Evolutionary conservation across 2,797 vertebrate genomes (phyloP), one percentile per base, ranked within the genome.

Genomic region (Chromobotia macracanthus): DNA sequence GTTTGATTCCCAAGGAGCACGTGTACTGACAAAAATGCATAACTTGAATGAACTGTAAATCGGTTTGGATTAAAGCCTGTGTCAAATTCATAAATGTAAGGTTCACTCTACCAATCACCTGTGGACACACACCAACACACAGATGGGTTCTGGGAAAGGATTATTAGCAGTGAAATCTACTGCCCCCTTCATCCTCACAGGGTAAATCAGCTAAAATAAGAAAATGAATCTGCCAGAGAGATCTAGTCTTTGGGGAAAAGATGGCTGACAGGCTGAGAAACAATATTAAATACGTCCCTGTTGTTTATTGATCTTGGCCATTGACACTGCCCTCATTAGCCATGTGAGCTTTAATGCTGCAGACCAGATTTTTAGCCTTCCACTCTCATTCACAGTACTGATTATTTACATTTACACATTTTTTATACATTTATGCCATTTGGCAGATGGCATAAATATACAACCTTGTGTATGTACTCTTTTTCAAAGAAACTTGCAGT

Each of bases 211-310:
- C 11, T 31, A 9, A 65, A 72, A 75, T 82, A 78, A 77, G 65
- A 71, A 71, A 81, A 69, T 80, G 82, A 72, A 61, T 77, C 60
- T n/a, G n/a, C n/a, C n/a, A n/a, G n/a, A n/a, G n/a, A n/a, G n/a
- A n/a, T n/a, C n/a, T n/a, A n/a, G n/a, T n/a, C n/a, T n/a, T n/a
- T n/a, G 3, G 53, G 31, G 58, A 78, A 44, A 65, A 65, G 35
- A 65, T 12, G 21, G 46, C 58, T 69, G 65, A 77, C 25, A n/a
- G 67, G 66, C 69, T 79, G 48, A 65, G 60, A 79, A 79, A 79
- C 48, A n/a, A 55, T 72, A 79, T 72, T 66, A 72, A 72, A 79
- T 66, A 72, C 23, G 51, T 72, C 69, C 69, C 50, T 72, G 77
- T 72, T 16, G 0, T 65, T 56, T 72, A 79, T 79, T 79, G 69